A percentile compares a stretch with the other conserved stretches of the same genome.
Conservation (phyloP, 1,140 invertebrate genomes). For the Macrobrachium nipponense region DNA sequence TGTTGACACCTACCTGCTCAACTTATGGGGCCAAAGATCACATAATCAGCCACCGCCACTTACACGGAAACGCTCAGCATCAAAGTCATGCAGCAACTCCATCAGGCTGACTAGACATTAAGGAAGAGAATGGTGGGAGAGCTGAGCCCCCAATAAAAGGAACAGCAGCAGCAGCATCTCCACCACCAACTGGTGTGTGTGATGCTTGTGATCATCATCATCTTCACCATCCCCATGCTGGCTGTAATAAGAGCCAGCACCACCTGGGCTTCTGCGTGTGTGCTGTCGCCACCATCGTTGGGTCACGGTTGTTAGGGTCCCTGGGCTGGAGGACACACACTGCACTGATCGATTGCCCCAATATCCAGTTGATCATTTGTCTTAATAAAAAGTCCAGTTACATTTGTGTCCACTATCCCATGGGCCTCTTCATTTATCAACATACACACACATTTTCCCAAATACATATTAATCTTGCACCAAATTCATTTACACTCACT, state of each 20-base stretch:
- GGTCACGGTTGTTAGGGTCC: slow-evolving; percentile 52
- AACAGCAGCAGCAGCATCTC: slow-evolving; percentile 3
- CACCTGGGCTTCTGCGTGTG: slow-evolving; percentile 49
- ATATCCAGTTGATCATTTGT: slow-evolving; percentile 35
- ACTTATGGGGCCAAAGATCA: slow-evolving; percentile 37
- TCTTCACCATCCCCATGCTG: slow-evolving; percentile 47
- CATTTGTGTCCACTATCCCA: slow-evolving; percentile 53
- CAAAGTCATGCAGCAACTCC: slow-evolving; percentile 62
- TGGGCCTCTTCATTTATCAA: slow-evolving; percentile 50
- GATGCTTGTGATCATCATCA: slow-evolving; percentile 45
- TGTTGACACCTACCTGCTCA: slow-evolving; percentile 39
- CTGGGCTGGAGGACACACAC: slow-evolving; percentile 49
- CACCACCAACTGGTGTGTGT: slow-evolving; percentile 42
- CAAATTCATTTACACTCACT: slow-evolving; percentile 50
- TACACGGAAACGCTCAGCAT: slow-evolving; percentile 60
- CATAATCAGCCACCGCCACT: slow-evolving; percentile 48
- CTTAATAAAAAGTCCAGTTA: slow-evolving; percentile 49
- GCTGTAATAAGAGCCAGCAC: slow-evolving; percentile 47
- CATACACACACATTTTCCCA: slow-evolving; percentile 28
- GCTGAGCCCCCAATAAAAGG: slow-evolving; percentile 26
- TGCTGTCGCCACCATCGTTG: slow-evolving; percentile 55
- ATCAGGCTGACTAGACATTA: slow-evolving; percentile 62
- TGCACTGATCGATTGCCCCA: slow-evolving; percentile 42
- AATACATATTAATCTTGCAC: slow-evolving; percentile 39
- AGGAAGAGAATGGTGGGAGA: slow-evolving; percentile 61